Conservation (phyloP, 2,797 vertebrate genomes). For the Hoplostethus mediterraneus region DNA sequence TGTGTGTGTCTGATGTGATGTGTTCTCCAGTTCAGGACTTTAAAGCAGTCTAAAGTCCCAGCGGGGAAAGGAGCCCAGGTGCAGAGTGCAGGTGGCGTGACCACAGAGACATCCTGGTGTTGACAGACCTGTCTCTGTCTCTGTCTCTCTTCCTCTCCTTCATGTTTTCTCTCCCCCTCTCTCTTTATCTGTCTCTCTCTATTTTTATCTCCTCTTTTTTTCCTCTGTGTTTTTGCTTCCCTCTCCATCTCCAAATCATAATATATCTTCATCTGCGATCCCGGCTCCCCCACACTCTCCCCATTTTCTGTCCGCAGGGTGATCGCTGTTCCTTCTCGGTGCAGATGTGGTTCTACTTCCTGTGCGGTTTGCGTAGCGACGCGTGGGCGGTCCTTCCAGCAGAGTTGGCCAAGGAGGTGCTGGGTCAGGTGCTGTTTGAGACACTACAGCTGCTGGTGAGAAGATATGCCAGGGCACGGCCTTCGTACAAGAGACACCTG, state of each 20-base stretch:
- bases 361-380: conserved; percentile 91
- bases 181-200: conserved; percentile 38
- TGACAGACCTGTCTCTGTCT: conserved; percentile 70
- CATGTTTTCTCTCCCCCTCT: conserved; percentile 43
- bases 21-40: conserved; percentile 79
- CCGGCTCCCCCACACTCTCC: conserved; percentile 3
- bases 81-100: conserved; percentile 82
- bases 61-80: conserved; percentile 77
- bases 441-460: conserved; percentile 89
- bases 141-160: conserved; percentile 44
- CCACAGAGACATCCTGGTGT: conserved; percentile 71
- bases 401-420: conserved; percentile 85
- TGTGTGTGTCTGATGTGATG: conserved; percentile 69
- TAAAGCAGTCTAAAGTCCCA: conserved; percentile 74
- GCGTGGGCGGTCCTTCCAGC: conserved; percentile 90
- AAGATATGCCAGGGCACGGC: conserved; percentile 89
- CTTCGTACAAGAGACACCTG: conserved; percentile 90
- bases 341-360: conserved; percentile 99
- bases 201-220: conserved; percentile 42
- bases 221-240: conserved; percentile 43
- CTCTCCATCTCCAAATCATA: conserved; percentile 60
- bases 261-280: conserved; percentile 55
- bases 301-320: conserved; percentile 82
- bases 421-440: conserved; percentile 89
- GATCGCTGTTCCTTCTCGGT: conserved; percentile 96